These are phyloP conservation scores for Drosophila nr. perissopoda DNA, from an alignment of 2,888 invertebrate genomes.

Conservation along the genomic window DNA sequence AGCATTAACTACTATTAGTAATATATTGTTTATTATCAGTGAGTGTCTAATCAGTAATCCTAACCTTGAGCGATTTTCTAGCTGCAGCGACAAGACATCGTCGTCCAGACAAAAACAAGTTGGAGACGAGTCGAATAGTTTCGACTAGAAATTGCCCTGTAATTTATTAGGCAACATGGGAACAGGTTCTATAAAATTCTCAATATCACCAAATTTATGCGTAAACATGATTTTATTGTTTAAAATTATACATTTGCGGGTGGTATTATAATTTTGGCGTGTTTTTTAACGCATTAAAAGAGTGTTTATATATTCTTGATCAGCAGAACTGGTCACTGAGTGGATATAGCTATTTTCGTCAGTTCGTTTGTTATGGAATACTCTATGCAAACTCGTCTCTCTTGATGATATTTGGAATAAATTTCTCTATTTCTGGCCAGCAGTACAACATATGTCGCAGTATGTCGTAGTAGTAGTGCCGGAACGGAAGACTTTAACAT, in stretches of 20 bases:
- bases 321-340: not conserved
- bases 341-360: not conserved
- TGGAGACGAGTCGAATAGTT: not conserved
- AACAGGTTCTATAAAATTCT: not conserved
- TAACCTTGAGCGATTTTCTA: slow-evolving; percentile 19
- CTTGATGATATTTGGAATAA: not conserved
- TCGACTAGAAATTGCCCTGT: not conserved
- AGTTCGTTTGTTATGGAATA: not conserved
- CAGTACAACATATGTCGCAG: not conserved
- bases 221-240: not conserved
- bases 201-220: too few relatives aligned
- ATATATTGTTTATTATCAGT: slow-evolving; percentile 21
- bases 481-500: not conserved
- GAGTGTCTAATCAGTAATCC: slow-evolving; percentile 12
- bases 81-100: not conserved
- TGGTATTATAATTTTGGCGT: not conserved
- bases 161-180: not conserved
- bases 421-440: not conserved
- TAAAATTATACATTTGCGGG: not conserved
- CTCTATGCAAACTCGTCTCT: not conserved
- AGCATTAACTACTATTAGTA: not conserved
- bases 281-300: not conserved
- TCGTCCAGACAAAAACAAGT: not conserved
- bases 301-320: not conserved
- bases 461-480: not conserved